Evolutionary conservation across 2,888 invertebrate species (phyloP), one percentile per base, ranked within the genome.

Genomic region (Leptopilina drosophilae): DNA sequence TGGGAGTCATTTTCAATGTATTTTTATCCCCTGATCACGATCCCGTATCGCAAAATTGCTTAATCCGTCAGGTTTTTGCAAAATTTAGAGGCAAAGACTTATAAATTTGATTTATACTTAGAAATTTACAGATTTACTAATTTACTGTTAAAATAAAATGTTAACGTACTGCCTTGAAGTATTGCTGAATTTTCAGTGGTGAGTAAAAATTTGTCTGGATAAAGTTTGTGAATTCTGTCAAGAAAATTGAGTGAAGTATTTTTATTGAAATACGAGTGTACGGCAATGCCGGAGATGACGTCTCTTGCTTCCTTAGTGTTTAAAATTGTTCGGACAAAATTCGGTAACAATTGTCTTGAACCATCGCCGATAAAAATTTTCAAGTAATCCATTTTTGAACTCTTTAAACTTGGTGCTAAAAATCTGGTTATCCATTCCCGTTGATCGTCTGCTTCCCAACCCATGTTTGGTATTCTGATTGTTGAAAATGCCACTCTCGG

Each of bases 101-200:
- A 2, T 4, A 33, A 33, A 33, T 33, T 33, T 33, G 1, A 33
- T 4, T 33, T 1, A 33, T 33, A 33, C 3, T 33, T 1, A 4
- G 33, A 33, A 33, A 33, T 33, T 33, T 4, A 42, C 6, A 7
- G 7, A 42, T 20, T 20, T 20, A 20, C 1, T 20, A 20, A 20
- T 20, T 20, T 4, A 42, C 6, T 42, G 42, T 42, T 42, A 42
- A 42, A 42, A 42, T 8, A 42, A 42, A 1, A 42, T 8, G 42
- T 5, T 6, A 20, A 77, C 76, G 20, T 62, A 76, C 76, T 46
- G 7, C 20, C 40, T 33, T 65, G 33, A 80, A 86, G 91, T 92
- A 95, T 95, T 89, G 94, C 93, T 87, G 96, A 96, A 14, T 97
- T 96, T 92, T 98, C 98, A 0, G 97, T 97, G n/a, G 94, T 94